Percentiles rank a stretch among this genome's conserved stretches.
phyloP scores from a whole-genome alignment of 2,888 invertebrate genomes.

The Ophion ventricosus region DNA sequence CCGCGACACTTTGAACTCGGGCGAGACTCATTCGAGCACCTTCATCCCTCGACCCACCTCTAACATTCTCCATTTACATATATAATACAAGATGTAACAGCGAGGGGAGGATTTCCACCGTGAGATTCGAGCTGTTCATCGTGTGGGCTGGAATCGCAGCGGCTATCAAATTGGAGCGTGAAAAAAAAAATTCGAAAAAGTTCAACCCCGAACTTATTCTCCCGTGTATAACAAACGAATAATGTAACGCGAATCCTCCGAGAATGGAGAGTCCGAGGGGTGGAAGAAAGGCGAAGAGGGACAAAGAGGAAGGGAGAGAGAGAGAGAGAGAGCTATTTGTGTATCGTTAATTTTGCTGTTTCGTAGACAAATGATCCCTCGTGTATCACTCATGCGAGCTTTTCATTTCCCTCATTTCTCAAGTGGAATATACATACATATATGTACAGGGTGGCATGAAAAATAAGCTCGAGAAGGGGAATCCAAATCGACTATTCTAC shows the following conservation, averaged over 20 bases:
- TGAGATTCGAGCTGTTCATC: constrained; percentile 20
- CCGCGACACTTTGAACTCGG: constrained; percentile 48
- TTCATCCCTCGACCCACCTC: constrained; percentile 29
- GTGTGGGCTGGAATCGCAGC: constrained; percentile 29
- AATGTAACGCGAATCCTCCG: neutral
- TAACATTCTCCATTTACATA: constrained; percentile 29
- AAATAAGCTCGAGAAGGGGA: too few relatives aligned
- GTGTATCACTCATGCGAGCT: neutral
- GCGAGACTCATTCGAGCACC: constrained; percentile 53
- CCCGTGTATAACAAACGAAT: neutral
- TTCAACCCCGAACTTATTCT: neutral
- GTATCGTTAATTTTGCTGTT: constrained; percentile 12
- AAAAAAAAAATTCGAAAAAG: neutral
- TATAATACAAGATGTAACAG: neutral
- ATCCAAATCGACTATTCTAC: too few relatives aligned
- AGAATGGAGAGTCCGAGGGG: neutral
- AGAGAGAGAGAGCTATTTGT: neutral
- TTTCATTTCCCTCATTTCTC: neutral
- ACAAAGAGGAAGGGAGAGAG: neutral
- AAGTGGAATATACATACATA: constrained; percentile 18
- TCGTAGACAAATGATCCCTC: neutral
- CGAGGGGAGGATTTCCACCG: constrained; percentile 20
- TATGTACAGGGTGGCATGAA: too few relatives aligned
- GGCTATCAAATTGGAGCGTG: constrained; percentile 24
- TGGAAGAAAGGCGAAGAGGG: neutral